Conservation (phyloP, 2,888 invertebrate genomes). For the Desoria tigrina region DNA sequence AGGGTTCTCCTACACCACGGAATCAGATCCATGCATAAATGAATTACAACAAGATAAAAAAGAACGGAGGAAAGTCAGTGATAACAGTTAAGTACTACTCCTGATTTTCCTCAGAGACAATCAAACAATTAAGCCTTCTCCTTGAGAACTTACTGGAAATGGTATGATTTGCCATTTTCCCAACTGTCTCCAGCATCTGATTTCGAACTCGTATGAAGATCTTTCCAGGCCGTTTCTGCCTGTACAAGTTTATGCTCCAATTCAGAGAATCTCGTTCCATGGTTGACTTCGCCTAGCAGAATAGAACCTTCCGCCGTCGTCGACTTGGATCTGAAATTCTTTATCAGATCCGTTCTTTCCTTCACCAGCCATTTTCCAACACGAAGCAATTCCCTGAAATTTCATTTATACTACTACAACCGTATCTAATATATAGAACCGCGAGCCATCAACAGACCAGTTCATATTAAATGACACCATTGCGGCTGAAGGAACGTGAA, state of each 20-base stretch:
- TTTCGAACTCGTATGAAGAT: not conserved
- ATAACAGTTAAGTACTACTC: not conserved
- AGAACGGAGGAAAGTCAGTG: too few species aligned
- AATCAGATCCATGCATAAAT: constrained; percentile 23
- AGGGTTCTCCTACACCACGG: constrained; percentile 41
- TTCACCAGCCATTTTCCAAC: constrained; percentile 56
- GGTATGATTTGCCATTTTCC: not conserved
- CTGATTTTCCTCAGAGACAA: not conserved
- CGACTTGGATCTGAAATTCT: constrained; percentile 44
- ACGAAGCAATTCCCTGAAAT: constrained; percentile 55
- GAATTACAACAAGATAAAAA: constrained; percentile 19
- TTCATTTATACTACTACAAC: constrained; percentile 14
- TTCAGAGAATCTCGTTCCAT: constrained; percentile 49
- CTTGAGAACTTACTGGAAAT: not conserved
- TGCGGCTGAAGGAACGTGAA: not conserved
- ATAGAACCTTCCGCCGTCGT: constrained; percentile 32
- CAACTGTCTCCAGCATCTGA: not conserved
- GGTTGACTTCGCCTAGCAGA: constrained; percentile 41
- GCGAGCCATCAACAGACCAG: not conserved
- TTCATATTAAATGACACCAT: constrained; percentile 14
- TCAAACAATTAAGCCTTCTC: not conserved
- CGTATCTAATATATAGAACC: constrained; percentile 11
- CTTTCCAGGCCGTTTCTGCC: constrained; percentile 49
- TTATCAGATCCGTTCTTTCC: constrained; percentile 56
- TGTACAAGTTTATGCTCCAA: constrained; percentile 51